Conservation (phyloP, 2,113 vertebrate genomes). For the Phaethon lepturus region DNA sequence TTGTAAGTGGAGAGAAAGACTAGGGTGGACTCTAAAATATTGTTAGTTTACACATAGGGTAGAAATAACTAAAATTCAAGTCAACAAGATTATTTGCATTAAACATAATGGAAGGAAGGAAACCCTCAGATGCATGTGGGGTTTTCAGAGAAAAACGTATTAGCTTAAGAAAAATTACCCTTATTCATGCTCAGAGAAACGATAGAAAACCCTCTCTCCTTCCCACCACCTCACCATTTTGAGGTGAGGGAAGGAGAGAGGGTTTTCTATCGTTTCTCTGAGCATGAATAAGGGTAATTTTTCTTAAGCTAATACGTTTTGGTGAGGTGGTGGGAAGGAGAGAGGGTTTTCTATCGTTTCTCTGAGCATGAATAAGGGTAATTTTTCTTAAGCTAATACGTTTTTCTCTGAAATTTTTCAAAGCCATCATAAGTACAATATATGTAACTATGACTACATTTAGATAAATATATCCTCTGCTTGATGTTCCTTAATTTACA, state of each 20-base stretch:
- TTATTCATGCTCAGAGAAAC: no score
- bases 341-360: background rate
- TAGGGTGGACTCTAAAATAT: background rate
- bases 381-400: background rate
- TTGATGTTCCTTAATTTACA: background rate
- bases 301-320: no score
- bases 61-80: background rate
- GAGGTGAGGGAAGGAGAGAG: no score
- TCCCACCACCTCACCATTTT: no score
- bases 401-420: background rate
- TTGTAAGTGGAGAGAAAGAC: background rate
- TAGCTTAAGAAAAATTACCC: no score
- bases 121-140: background rate
- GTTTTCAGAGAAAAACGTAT: no score
- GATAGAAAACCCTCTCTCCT: no score
- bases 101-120: background rate
- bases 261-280: no score
- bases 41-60: background rate
- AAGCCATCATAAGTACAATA: background rate
- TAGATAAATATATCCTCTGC: background rate
- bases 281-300: no score
- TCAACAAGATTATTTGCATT: background rate
- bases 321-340: background rate
- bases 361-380: background rate
- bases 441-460: background rate